A percentile compares a stretch with the other conserved stretches of the same genome.
Evolutionary conservation across 2,113 vertebrate species (phyloP).

Genomic region (Ceyx melanurus): DNA sequence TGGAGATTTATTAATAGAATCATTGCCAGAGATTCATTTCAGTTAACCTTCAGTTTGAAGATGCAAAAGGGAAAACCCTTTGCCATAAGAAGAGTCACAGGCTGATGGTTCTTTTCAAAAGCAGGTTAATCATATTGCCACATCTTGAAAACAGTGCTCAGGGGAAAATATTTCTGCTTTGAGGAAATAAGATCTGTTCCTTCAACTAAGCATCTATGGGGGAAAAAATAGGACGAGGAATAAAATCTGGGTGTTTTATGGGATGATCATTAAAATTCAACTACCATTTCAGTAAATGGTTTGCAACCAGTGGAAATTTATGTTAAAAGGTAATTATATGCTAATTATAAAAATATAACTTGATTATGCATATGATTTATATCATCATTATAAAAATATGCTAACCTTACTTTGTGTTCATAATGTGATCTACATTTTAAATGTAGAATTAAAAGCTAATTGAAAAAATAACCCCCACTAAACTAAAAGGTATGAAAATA

Average conservation of each 20-base stretch:
- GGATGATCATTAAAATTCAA: background rate
- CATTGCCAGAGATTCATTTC: background rate
- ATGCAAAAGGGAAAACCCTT: background rate
- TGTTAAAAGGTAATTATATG: background rate
- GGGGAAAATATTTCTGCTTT: background rate
- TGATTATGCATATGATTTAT: slow-evolving; percentile 9
- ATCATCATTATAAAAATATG: slow-evolving; percentile 11
- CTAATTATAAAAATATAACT: background rate
- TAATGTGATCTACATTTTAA: background rate
- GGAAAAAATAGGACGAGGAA: background rate
- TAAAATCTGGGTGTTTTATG: background rate
- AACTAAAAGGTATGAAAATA: background rate
- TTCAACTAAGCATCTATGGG: background rate
- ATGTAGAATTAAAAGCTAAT: background rate
- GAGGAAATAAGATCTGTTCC: background rate
- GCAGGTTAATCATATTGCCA: background rate
- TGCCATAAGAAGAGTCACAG: background rate
- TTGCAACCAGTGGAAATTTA: slow-evolving; percentile 2
- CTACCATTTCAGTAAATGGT: background rate
- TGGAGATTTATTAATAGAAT: background rate
- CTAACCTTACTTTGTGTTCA: background rate
- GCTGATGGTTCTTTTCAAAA: background rate
- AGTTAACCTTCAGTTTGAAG: slow-evolving; percentile 11
- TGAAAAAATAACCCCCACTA: background rate
- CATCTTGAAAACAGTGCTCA: background rate